These are phyloP conservation scores for Mustelus asterias DNA, from an alignment of 2,113 vertebrate genomes.

Conservation along the genomic window DNA sequence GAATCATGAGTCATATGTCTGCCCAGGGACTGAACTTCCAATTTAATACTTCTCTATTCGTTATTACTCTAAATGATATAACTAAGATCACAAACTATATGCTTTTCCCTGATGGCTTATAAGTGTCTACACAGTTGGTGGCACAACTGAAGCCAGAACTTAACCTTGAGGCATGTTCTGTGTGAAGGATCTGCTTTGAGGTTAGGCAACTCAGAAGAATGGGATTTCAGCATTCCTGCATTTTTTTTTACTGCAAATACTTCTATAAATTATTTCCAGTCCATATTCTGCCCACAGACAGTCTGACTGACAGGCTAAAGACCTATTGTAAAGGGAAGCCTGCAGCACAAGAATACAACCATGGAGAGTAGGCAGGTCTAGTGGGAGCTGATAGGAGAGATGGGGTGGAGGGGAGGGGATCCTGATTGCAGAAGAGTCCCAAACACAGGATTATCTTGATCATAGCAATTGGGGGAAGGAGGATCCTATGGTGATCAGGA, in stretches of 20 bases:
- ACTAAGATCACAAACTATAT: background rate
- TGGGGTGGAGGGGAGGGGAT: background rate
- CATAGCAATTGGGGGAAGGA: too few species aligned
- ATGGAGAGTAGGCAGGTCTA: background rate
- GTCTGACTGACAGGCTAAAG: background rate
- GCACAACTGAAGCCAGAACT: background rate
- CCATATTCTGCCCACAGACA: background rate
- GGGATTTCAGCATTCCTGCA: background rate
- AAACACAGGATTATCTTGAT: too few species aligned
- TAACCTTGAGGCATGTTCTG: background rate
- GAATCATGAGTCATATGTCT: background rate
- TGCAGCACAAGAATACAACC: background rate
- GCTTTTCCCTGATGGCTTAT: background rate
- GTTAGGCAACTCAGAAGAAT: background rate
- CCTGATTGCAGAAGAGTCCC: too few species aligned
- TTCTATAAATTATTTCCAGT: too few species aligned
- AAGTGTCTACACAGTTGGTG: background rate
- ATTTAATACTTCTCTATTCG: background rate
- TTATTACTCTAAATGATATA: background rate
- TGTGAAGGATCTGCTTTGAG: background rate
- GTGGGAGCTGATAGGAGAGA: background rate
- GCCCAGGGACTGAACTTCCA: background rate
- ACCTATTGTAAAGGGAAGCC: background rate
- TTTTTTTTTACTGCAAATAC: background rate
- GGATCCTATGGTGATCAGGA: background rate